phyloP scores from a whole-genome alignment of 1,140 invertebrate species.

The Penaeus japonicus region DNA sequence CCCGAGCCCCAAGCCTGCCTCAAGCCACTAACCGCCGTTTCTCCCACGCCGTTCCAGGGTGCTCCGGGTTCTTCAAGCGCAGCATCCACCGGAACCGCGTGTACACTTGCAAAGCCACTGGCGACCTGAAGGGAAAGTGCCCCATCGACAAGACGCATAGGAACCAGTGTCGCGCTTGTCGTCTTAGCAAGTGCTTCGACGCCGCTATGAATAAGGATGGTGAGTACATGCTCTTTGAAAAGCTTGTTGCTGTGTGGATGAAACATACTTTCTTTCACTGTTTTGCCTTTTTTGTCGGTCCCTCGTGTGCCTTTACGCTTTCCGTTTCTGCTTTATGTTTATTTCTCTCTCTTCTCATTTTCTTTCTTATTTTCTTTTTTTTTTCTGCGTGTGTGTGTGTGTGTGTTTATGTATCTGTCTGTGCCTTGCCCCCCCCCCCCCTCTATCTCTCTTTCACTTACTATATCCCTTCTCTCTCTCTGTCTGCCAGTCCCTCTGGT shows the following conservation, averaged over 20 bases:
- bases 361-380: neutral
- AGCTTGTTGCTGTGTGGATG: neutral
- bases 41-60: constrained; percentile 71
- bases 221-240: constrained; percentile 69
- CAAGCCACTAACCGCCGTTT: neutral
- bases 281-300: neutral
- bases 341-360: neutral
- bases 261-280: neutral
- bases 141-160: constrained; percentile 96
- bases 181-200: constrained; percentile 95
- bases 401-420: neutral
- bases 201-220: constrained; percentile 99
- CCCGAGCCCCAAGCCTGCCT: too few relatives aligned
- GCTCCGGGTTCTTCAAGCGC: constrained; percentile 96
- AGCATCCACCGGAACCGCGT: constrained; percentile 94
- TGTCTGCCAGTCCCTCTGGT: neutral
- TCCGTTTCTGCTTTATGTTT: neutral
- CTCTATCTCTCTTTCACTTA: neutral
- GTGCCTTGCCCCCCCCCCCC: neutral
- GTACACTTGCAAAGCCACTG: constrained; percentile 95
- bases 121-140: constrained; percentile 89
- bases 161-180: constrained; percentile 96
- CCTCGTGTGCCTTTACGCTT: neutral
- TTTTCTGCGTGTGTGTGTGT: neutral
- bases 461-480: neutral